phyloP scores from a whole-genome alignment of 1,140 invertebrate genomes.

The Mya arenaria region DNA sequence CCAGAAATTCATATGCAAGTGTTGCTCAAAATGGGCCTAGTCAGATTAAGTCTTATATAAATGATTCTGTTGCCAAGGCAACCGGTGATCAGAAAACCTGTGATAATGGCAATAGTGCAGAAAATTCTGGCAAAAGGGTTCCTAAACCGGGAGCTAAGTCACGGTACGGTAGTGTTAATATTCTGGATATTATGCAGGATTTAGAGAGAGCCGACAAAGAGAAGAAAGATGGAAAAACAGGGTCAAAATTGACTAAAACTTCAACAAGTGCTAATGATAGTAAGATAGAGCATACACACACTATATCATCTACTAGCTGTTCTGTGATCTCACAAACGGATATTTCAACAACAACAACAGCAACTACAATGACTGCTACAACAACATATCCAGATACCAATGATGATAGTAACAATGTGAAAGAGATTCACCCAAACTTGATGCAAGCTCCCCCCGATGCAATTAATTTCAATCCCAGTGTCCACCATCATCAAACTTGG shows the following conservation, averaged over 20 bases:
- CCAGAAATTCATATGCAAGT: slow-evolving; percentile 37
- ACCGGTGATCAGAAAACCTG: slow-evolving; percentile 14
- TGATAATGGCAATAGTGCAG: slow-evolving; percentile 33
- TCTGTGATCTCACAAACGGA: not conserved
- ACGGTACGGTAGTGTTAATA: slow-evolving; percentile 16
- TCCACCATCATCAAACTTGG: no score
- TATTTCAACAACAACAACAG: not conserved
- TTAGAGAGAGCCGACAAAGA: slow-evolving; percentile 30
- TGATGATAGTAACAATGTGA: no score
- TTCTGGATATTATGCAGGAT: slow-evolving; percentile 37
- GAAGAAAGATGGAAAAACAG: not conserved
- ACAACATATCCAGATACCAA: not conserved
- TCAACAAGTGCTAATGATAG: not conserved
- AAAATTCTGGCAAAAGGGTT: not conserved
- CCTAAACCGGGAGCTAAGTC: not conserved
- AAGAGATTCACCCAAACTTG: no score
- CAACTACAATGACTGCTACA: not conserved
- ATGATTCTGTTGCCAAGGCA: slow-evolving; percentile 3
- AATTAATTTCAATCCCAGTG: no score
- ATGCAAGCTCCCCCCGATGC: no score
- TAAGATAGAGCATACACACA: not conserved
- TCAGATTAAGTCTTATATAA: slow-evolving; percentile 1
- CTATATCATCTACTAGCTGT: no score
- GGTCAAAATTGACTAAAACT: not conserved
- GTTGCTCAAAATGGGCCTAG: slow-evolving; percentile 49